These are phyloP conservation scores for Monochamus saltuarius DNA, from an alignment of 1,140 invertebrate genomes.

Conservation along the genomic window DNA sequence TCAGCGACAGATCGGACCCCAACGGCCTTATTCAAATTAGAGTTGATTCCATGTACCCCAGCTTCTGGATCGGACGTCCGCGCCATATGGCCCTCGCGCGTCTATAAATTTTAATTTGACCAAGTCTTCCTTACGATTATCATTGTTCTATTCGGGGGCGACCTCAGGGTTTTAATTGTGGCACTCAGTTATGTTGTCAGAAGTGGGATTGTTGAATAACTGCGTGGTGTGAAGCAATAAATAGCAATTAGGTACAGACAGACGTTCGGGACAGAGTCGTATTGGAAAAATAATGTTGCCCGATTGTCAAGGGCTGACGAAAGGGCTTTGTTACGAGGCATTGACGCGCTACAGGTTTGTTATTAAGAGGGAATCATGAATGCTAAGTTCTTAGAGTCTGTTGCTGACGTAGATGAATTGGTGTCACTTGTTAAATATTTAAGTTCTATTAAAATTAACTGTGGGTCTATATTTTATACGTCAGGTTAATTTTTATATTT, in stretches of 20 bases:
- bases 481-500: too few species aligned
- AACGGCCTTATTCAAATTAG: slow-evolving; percentile 22
- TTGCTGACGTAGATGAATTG: too few species aligned
- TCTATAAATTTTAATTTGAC: slow-evolving; percentile 27
- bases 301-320: too few species aligned
- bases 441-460: too few species aligned
- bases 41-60: slow-evolving; percentile 2
- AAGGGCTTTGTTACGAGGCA: too few species aligned
- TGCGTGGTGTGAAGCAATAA: slow-evolving; percentile 35
- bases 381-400: too few species aligned
- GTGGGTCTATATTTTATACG: too few species aligned
- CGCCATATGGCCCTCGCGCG: slow-evolving; percentile 22
- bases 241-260: slow-evolving; percentile 35
- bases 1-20: slow-evolving; percentile 20
- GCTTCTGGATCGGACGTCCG: slow-evolving; percentile 10
- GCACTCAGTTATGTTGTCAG: slow-evolving; percentile 31
- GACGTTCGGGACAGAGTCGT: slow-evolving; percentile 27
- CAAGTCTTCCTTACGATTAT: slow-evolving; percentile 21
- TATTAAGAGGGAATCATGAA: too few species aligned
- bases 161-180: slow-evolving; percentile 32
- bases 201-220: slow-evolving; percentile 31
- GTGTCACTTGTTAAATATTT: too few species aligned
- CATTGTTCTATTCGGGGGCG: slow-evolving; percentile 23
- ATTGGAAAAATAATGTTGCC: slow-evolving; percentile 5
- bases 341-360: too few species aligned